These are phyloP conservation scores for Galerucella nymphaeae DNA, from an alignment of 2,888 invertebrate genomes.

Conservation along the genomic window DNA sequence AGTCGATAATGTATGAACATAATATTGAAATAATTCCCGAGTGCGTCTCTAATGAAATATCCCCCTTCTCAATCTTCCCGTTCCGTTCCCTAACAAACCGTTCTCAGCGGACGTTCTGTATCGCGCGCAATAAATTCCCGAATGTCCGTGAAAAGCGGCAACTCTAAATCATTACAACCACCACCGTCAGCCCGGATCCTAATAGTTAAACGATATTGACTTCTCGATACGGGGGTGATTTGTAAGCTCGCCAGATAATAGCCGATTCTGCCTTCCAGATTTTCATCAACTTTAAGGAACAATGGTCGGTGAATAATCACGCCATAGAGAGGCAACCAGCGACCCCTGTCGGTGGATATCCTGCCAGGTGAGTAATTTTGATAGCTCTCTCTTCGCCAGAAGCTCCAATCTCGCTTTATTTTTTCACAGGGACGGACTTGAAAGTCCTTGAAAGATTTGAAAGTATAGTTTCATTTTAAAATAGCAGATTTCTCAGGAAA, in stretches of 20 bases:
- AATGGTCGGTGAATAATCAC: slow-evolving; percentile 58
- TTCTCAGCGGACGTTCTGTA: slow-evolving; percentile 37
- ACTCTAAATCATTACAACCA: slow-evolving; percentile 59
- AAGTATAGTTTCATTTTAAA: background rate
- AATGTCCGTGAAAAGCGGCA: slow-evolving; percentile 59
- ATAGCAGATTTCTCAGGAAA: background rate
- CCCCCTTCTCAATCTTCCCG: slow-evolving; percentile 4
- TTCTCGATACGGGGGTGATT: slow-evolving; percentile 57
- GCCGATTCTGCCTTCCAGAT: slow-evolving; percentile 52
- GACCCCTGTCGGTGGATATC: slow-evolving; percentile 47
- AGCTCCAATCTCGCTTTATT: slow-evolving; percentile 17
- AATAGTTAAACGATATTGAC: slow-evolving; percentile 63
- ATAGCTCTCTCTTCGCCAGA: slow-evolving; percentile 24
- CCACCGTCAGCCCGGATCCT: slow-evolving; percentile 49
- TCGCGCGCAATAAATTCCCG: slow-evolving; percentile 50
- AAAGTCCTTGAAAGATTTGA: too few relatives aligned
- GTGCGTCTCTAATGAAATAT: slow-evolving; percentile 4
- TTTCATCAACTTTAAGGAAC: slow-evolving; percentile 58
- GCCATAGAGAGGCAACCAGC: slow-evolving; percentile 52
- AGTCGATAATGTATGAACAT: too few relatives aligned
- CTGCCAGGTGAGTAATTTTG: slow-evolving; percentile 45
- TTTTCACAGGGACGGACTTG: slow-evolving; percentile 16
- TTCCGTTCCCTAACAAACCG: slow-evolving; percentile 5
- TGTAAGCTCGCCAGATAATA: slow-evolving; percentile 57
- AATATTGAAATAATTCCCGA: background rate